Evolutionary conservation across 53 echinoderm and acorn worm species (phyloP).

Genomic region (Crossaster papposus): DNA sequence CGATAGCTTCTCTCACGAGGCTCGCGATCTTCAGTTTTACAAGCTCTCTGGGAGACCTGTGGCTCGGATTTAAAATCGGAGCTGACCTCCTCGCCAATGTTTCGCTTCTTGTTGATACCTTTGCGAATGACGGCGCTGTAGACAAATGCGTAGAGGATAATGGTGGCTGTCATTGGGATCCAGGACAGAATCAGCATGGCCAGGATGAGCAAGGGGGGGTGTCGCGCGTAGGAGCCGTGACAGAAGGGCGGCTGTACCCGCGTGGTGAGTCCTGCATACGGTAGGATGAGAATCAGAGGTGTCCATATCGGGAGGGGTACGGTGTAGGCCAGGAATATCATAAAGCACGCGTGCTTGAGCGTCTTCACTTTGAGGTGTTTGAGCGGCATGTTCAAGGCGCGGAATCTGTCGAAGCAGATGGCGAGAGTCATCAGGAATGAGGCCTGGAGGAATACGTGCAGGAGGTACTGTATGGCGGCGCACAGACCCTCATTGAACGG

Average conservation of each 20-base stretch:
- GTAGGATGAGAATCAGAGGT: conserved; percentile 39
- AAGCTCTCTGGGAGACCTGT: not conserved
- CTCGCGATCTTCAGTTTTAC: not conserved
- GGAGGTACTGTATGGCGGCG: conserved; percentile 32
- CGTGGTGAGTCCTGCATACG: not conserved
- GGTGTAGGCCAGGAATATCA: conserved; percentile 47
- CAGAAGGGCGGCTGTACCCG: not conserved
- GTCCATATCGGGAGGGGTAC: conserved; percentile 60
- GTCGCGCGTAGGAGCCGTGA: not conserved
- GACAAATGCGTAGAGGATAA: conserved; percentile 9
- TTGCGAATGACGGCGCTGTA: conserved; percentile 24
- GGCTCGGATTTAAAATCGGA: not conserved
- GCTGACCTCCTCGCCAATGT: not conserved
- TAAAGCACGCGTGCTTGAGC: conserved; percentile 34
- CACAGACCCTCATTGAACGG: conserved; percentile 55
- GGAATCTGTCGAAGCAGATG: conserved; percentile 67
- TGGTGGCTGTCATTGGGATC: conserved; percentile 4
- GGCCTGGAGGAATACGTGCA: conserved; percentile 63
- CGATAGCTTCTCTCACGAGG: not conserved
- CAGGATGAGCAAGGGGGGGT: not conserved
- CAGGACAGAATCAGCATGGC: conserved; percentile 11
- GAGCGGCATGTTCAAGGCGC: conserved; percentile 62
- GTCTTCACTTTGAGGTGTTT: conserved; percentile 47
- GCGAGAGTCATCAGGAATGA: conserved; percentile 52
- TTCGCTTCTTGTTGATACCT: not conserved